These are phyloP conservation scores for Protonibea diacanthus DNA, from an alignment of 2,797 vertebrate species.

Conservation along the genomic window DNA sequence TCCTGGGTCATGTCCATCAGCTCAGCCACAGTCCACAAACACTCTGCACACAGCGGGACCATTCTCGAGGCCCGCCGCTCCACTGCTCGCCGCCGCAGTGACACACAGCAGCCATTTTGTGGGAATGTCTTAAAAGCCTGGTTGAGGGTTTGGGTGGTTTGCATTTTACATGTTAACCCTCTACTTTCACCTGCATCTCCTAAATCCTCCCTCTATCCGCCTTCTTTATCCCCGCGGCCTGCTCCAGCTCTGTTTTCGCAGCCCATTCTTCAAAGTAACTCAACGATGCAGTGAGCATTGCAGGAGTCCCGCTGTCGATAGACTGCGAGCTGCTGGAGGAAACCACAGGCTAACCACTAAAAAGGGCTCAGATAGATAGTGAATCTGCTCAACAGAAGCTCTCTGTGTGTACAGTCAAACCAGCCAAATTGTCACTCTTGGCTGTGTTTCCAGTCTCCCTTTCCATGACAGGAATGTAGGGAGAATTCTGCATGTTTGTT, in stretches of 20 bases:
- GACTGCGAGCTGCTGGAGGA: constrained; percentile 62
- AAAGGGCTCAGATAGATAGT: constrained; percentile 60
- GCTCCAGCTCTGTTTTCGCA: constrained; percentile 24
- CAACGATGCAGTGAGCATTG: constrained; percentile 25
- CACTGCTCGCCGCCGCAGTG: constrained; percentile 47
- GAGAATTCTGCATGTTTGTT: constrained; percentile 58
- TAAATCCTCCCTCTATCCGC: constrained; percentile 29
- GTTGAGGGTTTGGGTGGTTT: constrained; percentile 52
- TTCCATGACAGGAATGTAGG: constrained; percentile 59
- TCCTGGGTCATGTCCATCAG: constrained; percentile 86
- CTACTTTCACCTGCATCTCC: constrained; percentile 50
- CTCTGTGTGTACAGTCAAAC: constrained; percentile 41
- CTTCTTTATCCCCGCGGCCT: not conserved
- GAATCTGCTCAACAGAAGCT: constrained; percentile 54
- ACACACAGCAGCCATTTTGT: constrained; percentile 82
- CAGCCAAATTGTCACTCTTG: constrained; percentile 68
- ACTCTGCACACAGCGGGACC: constrained; percentile 78
- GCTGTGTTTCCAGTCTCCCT: constrained; percentile 40
- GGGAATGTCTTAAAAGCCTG: constrained; percentile 65
- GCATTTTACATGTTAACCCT: constrained; percentile 66
- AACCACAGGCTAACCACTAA: constrained; percentile 68
- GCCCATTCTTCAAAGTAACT: constrained; percentile 44
- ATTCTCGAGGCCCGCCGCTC: constrained; percentile 69
- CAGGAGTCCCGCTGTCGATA: constrained; percentile 52
- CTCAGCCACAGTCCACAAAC: constrained; percentile 81